Conservation (phyloP, 2,888 invertebrate species). For the Eudasyphora cyanicolor region DNA sequence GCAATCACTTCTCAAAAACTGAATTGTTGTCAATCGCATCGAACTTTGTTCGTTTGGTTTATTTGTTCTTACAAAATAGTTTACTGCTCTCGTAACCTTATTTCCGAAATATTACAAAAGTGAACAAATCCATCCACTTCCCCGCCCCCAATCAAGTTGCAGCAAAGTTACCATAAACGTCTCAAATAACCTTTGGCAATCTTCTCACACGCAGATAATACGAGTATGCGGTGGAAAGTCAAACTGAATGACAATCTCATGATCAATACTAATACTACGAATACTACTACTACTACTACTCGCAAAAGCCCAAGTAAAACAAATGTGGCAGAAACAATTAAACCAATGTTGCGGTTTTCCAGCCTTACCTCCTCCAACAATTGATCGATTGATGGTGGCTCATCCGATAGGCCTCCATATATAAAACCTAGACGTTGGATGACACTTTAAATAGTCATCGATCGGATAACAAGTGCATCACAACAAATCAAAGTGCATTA, state of each 20-base stretch:
- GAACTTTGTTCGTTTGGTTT: background rate
- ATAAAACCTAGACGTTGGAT: constrained; percentile 43
- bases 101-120: constrained; percentile 21
- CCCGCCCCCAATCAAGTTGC: background rate
- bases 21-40: background rate
- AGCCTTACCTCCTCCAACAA: no score
- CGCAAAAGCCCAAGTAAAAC: no score
- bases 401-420: constrained; percentile 42
- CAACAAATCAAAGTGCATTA: background rate
- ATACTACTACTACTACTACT: no score
- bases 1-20: background rate
- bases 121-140: background rate
- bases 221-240: background rate
- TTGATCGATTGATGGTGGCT: background rate
- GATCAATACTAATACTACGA: constrained; percentile 35
- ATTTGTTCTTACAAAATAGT: constrained; percentile 39
- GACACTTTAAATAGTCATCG: constrained; percentile 46
- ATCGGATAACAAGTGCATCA: constrained; percentile 36
- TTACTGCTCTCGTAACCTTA: constrained; percentile 29
- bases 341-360: constrained; percentile 54
- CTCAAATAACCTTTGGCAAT: constrained; percentile 24
- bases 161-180: background rate
- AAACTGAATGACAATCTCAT: constrained; percentile 34
- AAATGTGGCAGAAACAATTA: constrained; percentile 58
- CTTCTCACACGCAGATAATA: constrained; percentile 65